A percentile compares a stretch with the other conserved stretches of the same genome.
Conservation (phyloP, 2,888 invertebrate species). For the Sesia bembeciformis region DNA sequence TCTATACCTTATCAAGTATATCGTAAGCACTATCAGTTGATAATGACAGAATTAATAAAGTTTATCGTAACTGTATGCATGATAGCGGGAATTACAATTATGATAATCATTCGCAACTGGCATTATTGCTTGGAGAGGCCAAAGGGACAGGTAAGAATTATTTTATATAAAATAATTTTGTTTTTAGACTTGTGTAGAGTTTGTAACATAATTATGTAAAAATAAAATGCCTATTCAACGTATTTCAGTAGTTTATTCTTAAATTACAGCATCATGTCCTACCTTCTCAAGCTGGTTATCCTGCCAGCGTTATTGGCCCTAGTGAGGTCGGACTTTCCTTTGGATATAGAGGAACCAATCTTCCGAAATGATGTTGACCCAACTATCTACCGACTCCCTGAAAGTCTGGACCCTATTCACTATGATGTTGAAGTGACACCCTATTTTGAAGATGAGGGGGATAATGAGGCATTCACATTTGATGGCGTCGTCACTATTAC, state of each 20-base stretch:
- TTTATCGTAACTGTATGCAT: background rate
- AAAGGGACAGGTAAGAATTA: background rate
- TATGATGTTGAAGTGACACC: constrained; percentile 73
- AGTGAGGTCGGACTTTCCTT: constrained; percentile 36
- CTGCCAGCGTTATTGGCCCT: constrained; percentile 30
- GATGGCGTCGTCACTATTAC: constrained; percentile 54
- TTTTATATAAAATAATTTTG: no score
- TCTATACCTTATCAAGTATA: background rate
- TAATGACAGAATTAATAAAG: background rate
- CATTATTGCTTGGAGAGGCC: background rate
- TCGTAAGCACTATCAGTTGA: background rate
- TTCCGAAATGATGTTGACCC: constrained; percentile 17
- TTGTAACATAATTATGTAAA: background rate
- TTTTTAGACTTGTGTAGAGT: no score
- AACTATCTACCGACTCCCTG: constrained; percentile 42
- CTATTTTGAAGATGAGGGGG: constrained; percentile 46
- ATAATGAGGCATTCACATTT: constrained; percentile 52
- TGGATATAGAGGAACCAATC: constrained; percentile 23
- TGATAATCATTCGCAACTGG: background rate
- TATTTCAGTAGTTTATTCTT: no score
- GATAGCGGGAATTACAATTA: background rate
- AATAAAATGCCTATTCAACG: background rate
- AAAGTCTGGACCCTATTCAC: constrained; percentile 60
- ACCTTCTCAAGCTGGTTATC: constrained; percentile 21
- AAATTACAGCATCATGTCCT: constrained; percentile 34